These are phyloP conservation scores for Bothrops jararaca DNA, from an alignment of 2,113 vertebrate genomes.

Conservation along the genomic window DNA sequence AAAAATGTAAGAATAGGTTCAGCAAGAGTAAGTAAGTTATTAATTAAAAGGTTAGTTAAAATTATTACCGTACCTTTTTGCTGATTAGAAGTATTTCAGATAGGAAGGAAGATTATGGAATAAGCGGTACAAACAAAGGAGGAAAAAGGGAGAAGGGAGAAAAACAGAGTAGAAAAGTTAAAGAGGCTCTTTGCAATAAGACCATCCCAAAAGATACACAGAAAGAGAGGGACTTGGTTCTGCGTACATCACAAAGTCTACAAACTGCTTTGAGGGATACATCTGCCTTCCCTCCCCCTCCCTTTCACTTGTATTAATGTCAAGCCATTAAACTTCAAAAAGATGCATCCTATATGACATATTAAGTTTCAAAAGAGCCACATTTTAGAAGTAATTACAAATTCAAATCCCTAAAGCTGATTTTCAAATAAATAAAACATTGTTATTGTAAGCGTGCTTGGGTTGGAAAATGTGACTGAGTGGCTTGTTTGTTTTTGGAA, in stretches of 20 bases:
- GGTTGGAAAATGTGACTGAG: constrained; percentile 75
- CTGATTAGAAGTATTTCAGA: constrained; percentile 67
- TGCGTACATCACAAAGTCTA: constrained; percentile 19
- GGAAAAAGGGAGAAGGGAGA: constrained; percentile 42
- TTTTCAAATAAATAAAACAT: constrained; percentile 75
- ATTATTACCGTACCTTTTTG: constrained; percentile 69
- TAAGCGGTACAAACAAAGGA: constrained; percentile 42
- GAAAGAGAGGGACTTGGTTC: background rate
- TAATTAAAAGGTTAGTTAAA: constrained; percentile 56
- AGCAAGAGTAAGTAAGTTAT: constrained; percentile 8
- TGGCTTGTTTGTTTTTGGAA: constrained; percentile 78
- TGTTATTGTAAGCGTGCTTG: constrained; percentile 73
- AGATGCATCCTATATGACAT: constrained; percentile 24
- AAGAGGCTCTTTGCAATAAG: constrained; percentile 41
- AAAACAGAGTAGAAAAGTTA: constrained; percentile 63
- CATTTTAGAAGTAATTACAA: constrained; percentile 62
- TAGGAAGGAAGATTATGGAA: constrained; percentile 54
- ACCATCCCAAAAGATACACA: constrained; percentile 40
- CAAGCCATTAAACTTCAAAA: constrained; percentile 48
- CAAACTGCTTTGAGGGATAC: constrained; percentile 8
- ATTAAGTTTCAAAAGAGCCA: constrained; percentile 43
- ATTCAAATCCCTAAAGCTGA: constrained; percentile 64
- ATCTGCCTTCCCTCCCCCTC: background rate
- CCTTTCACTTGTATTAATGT: constrained; percentile 13
- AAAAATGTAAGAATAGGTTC: constrained; percentile 24